Base-by-base conservation (phyloP, 2,113 vertebrate species). In the Mystacornis crossleyi region DNA sequence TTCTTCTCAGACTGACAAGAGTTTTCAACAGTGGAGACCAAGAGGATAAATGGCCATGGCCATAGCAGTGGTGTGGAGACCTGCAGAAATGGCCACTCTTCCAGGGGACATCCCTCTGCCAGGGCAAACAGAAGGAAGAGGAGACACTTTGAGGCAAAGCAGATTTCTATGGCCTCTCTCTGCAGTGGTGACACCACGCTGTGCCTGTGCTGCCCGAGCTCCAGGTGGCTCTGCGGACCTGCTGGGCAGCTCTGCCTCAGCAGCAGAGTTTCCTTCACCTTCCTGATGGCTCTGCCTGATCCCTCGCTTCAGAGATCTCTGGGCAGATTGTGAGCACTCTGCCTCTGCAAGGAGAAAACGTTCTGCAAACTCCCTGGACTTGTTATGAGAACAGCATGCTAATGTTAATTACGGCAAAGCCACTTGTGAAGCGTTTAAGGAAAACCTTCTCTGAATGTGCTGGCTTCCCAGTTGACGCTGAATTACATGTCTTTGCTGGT, bases 361-460 rank as follows among this genome's bases (percentile, higher is more conserved):
- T 81, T 85, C 55, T 66, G 48, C 1, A 5, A 54, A 64, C 36
- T 85, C 57, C 40, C 69, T 38, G 74, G 47, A 67, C 72, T 43
- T 61, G 40, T 38, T 60, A 84, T n/a, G 42, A 62, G 74, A 89
- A 71, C 53, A 89, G 34, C 65, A 74, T 47, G 51, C 29, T 78
- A 87, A 60, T 36, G 66, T 75, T 95, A 94, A 94, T 92, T 95
- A 55, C 18, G 45, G 69, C 26, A 73, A 69, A 86, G 33, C 12
- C 60, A 55, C 61, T 91, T 89, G 48, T 58, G 62, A 89, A 80
- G 58, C 24, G 16, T 90, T 86, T 92, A 93, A 50, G 72, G 54
- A 95, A 75, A 92, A 57, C 48, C 18, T 84, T 45, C 28, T 81
- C 40, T 62, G 42, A 43, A 18, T 47, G 53, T 62, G 17, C 16